phyloP scores from a whole-genome alignment of 2,797 vertebrate species.

The Echiichthys vipera region DNA sequence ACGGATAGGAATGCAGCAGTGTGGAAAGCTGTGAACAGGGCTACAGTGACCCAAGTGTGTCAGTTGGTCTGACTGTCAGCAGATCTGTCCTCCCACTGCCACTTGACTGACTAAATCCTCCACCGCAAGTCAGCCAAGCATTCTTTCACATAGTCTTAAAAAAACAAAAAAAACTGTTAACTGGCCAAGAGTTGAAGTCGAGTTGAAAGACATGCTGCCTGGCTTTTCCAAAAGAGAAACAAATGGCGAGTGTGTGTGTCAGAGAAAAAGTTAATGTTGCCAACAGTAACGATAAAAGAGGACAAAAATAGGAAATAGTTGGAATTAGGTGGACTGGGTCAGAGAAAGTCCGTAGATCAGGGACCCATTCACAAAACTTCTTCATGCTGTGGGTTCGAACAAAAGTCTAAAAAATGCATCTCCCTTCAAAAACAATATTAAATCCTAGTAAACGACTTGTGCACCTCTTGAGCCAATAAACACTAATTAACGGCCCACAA shows the following conservation, averaged over 20 bases:
- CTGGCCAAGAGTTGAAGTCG: slow-evolving; percentile 74
- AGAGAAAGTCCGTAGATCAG: slow-evolving; percentile 51
- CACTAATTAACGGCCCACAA: no score
- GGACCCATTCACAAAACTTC: slow-evolving; percentile 45
- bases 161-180: slow-evolving; percentile 43
- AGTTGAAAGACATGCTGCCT: slow-evolving; percentile 73
- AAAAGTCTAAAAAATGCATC: not conserved
- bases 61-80: slow-evolving; percentile 72
- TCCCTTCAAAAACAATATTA: not conserved
- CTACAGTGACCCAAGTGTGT: slow-evolving; percentile 72
- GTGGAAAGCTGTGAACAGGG: slow-evolving; percentile 52
- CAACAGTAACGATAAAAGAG: slow-evolving; percentile 51
- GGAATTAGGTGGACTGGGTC: slow-evolving; percentile 48
- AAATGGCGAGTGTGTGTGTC: slow-evolving; percentile 27
- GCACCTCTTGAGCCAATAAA: not conserved
- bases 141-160: slow-evolving; percentile 52
- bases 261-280: slow-evolving; percentile 52
- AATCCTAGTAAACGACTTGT: not conserved
- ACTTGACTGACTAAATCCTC: slow-evolving; percentile 71
- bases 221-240: slow-evolving; percentile 46
- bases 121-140: slow-evolving; percentile 54
- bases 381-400: not conserved
- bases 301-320: slow-evolving; percentile 50
- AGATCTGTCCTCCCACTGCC: slow-evolving; percentile 76
- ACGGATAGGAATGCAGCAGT: slow-evolving; percentile 62